Conservation (phyloP, 1,140 invertebrate species). For the Alviniconcha marisindica region DNA sequence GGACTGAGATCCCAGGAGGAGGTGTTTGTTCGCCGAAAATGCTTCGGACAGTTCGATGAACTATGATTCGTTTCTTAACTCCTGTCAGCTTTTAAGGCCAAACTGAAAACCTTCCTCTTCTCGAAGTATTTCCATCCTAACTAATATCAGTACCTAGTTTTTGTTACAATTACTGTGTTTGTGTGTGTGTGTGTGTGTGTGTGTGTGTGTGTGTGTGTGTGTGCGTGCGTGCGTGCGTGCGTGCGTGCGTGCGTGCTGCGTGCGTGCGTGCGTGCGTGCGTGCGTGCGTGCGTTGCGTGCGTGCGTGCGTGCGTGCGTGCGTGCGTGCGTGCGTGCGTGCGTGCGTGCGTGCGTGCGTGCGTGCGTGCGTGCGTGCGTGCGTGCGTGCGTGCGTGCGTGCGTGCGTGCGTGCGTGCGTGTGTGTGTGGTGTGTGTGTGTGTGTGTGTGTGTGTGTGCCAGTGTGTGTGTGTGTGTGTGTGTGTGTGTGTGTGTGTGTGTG, state of each 20-base stretch:
- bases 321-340: no score
- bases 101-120: no score
- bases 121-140: no score
- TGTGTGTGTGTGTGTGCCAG: not conserved
- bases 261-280: not conserved
- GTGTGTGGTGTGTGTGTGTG: not conserved
- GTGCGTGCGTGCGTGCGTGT: not conserved
- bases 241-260: not conserved
- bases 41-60: no score
- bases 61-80: no score
- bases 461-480: not conserved
- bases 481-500: no score
- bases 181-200: not conserved
- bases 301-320: not conserved
- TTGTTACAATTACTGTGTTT: not conserved
- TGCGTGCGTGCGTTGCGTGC: not conserved
- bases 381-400: not conserved
- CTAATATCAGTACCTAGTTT: no score
- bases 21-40: no score
- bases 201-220: not conserved
- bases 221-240: not conserved
- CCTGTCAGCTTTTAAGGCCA: no score
- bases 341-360: not conserved
- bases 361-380: not conserved
- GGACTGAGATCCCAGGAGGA: no score